Evolutionary conservation across 2,888 invertebrate genomes (phyloP), one percentile per base, ranked within the genome.

Genomic region (Silvanus unidentatus): DNA sequence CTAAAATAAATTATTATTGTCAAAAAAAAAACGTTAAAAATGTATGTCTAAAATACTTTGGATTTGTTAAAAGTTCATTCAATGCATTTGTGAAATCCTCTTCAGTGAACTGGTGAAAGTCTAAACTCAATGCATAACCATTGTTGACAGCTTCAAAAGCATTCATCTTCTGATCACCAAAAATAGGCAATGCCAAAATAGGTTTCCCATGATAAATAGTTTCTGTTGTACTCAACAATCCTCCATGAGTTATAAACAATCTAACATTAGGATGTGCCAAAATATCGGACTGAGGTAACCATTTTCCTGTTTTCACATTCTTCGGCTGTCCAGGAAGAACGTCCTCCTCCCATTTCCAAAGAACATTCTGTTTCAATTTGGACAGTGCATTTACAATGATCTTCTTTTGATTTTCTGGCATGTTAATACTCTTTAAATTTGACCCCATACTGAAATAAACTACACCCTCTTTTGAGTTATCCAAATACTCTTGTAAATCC

Each of bases 281-380:
- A 45, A 68, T 57, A 36, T 64, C 63, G 32, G 58, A 57, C 64
- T 86, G 86, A 0, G 86, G 85, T 29, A 85, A 59, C 86, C 86
- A 86, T 51, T 80, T 78, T 45, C 72, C 68, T 5, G 77, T 67
- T 39, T 76, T 68, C 1, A 86, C 71, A 60, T 83, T 82, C 0
- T 71, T 57, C 0, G 82, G 74, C 55, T 76, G 73, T 16, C 75
- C 75, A 1, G 74, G 72, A n/a, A 78, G 58, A 13, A 77, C 73
- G 0, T 77, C 76, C 50, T 84, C 83, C 68, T 85, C 84, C 83
- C 83, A 84, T n/a, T n/a, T n/a, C n/a, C n/a, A n/a, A n/a, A n/a
- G n/a, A n/a, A n/a, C n/a, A n/a, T n/a, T n/a, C n/a, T 82, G 79
- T 49, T 82, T 80, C 0, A 84, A 55, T 45, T 72, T 73, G 1